Evolutionary conservation across 1,140 invertebrate genomes (phyloP), one percentile per base, ranked within the genome.

Genomic region (Formica exsecta): DNA sequence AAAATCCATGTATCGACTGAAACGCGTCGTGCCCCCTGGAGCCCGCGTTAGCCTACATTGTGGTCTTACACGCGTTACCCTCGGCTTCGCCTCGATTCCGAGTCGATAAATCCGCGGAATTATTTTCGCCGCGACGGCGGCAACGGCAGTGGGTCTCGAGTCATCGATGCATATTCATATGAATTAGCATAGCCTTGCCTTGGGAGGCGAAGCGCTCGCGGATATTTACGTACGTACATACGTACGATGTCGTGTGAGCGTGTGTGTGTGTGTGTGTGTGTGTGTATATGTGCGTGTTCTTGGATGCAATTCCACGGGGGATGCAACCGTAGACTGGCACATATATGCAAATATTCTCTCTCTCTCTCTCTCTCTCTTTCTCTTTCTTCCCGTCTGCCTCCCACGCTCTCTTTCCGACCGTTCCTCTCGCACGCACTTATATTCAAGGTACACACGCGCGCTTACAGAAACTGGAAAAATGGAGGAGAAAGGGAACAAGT

Each of bases 161-260:
- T 92, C 88, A 93, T 93, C 90, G 90, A 93, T 93, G 93, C 92
- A 93, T 93, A 93, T 93, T 93, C 92, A 93, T 93, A 89, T 79
- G 59, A 75, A 87, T 87, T 87, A 86, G 86, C 86, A 87, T 87
- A 87, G 74, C 91, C 89, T 74, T 73, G 87, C 87, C 91, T 92
- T 89, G 73, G 90, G 89, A 88, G 83, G 81, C 75, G 38, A 62
- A 86, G 61, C 73, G 64, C 61, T 54, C 38, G 76, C 64, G 29
- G 32, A 70, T 70, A 80, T 29, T 8, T 54, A 68, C 32, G 62
- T 66, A n/a, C 29, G 29, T 57, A 62, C 6, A n/a, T 29, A 62
- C 6, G 22, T 29, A 64, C 11, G 75, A 22, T n/a, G 22, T 19
- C 54, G 41, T 29, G 44, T 41, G 0, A 29, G 25, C 25, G 25